Evolutionary conservation across 1,140 invertebrate species (phyloP), one percentile per base, ranked within the genome.

Genomic region (Marisa cornuarietis): DNA sequence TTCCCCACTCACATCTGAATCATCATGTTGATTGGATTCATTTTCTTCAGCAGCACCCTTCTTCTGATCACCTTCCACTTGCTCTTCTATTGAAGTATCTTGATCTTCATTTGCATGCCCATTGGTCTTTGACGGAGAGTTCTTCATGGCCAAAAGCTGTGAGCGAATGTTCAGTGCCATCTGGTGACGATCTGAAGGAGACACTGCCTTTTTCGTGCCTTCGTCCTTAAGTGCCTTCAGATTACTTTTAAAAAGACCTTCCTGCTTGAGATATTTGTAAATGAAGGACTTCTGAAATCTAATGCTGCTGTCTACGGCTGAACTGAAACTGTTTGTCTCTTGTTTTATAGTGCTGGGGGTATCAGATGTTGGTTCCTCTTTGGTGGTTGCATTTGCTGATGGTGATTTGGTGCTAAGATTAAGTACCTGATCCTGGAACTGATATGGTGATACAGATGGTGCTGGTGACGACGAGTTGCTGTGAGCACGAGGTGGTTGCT

Each of bases 221-320:
- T 71, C 61, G 11, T 26, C 14, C 61, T 63, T 72, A 11, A 74
- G 74, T 16, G 76, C 61, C 61, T 76, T 71, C 31, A 80, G 81
- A 22, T 66, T 78, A 76, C 66, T 82, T 31, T 71, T 79, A 62
- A 88, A 84, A 58, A 88, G 79, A n/a, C 87, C 86, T 73, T 88
- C 84, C 71, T 87, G 86, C 76, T 86, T 82, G 84, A 90, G 85
- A 79, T 89, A 88, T 80, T 88, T 90, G 84, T 85, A 90, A 71
- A 90, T 87, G 49, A 85, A 84, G 11, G 87, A 88, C 24, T 86
- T 86, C 76, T 88, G 85, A 51, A 90, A 82, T 20, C 84, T 81
- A 16, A 79, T 76, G 51, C 80, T 68, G 71, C 65, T 63, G 54
- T 68, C 26, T 75, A 58, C 54, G 9, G 16, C 54, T 58, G 54